A percentile compares a stretch with the other conserved stretches of the same genome.
These are phyloP conservation scores for Melanotaenia maccullochi DNA, from an alignment of 2,797 vertebrate species.

Conservation along the genomic window DNA sequence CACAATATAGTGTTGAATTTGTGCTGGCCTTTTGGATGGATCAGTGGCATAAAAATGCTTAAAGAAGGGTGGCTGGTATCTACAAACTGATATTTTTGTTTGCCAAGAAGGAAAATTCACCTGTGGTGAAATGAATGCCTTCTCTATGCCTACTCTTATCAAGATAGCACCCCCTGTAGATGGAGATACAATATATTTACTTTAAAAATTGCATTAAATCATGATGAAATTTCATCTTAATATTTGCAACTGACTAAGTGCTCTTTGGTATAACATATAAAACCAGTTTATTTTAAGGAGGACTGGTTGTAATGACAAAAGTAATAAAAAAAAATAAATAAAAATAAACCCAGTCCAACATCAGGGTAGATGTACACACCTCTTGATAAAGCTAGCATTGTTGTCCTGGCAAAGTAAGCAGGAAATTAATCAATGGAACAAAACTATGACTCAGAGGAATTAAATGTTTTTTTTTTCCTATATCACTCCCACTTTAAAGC, in stretches of 20 bases:
- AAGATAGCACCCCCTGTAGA: background rate
- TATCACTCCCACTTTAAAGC: background rate
- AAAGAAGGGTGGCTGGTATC: background rate
- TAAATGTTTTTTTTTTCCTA: background rate
- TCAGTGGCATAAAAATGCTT: conserved; percentile 6
- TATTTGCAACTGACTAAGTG: background rate
- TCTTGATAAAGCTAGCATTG: background rate
- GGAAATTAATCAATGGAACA: background rate
- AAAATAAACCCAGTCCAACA: background rate
- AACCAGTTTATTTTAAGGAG: conserved; percentile 1
- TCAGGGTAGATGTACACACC: background rate
- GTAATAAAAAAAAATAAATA: background rate
- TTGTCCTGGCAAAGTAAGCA: background rate
- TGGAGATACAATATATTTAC: no score
- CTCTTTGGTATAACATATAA: background rate
- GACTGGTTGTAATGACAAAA: background rate
- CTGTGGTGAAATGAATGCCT: background rate
- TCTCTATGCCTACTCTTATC: background rate
- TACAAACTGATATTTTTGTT: background rate
- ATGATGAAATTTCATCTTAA: background rate
- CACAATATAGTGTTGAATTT: background rate
- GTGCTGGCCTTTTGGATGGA: background rate
- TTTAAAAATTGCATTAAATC: background rate
- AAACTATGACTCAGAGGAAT: background rate
- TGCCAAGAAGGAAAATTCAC: background rate